Evolutionary conservation across 2,888 invertebrate species (phyloP).

Genomic region (Noctua pronuba): DNA sequence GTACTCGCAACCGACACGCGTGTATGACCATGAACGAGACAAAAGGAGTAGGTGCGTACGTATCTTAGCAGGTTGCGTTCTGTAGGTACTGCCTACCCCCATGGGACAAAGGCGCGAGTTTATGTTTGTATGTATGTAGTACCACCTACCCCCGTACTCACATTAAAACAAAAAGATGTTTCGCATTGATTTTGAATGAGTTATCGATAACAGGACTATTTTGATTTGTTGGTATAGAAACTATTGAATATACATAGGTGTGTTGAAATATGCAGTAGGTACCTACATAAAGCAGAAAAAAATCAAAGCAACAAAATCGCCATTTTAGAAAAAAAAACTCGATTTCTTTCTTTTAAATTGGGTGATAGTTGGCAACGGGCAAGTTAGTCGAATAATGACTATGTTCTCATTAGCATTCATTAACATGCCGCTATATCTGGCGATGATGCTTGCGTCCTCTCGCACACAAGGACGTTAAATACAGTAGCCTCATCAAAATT

Average conservation of each 20-base stretch:
- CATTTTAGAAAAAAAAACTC: background rate
- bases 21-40: background rate
- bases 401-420: conserved; percentile 1
- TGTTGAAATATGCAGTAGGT: background rate
- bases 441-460: background rate
- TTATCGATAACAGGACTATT: background rate
- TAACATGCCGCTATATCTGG: background rate
- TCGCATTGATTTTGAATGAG: background rate
- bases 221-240: background rate
- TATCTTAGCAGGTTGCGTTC: background rate
- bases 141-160: background rate
- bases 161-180: background rate
- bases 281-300: background rate
- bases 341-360: background rate
- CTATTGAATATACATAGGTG: background rate
- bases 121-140: background rate
- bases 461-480: background rate
- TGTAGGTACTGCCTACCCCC: background rate
- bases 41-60: background rate
- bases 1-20: background rate
- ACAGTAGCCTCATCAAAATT: background rate
- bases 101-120: background rate
- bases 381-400: background rate
- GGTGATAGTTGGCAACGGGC: background rate
- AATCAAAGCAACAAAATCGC: background rate